Evolutionary conservation across 2,113 vertebrate species (phyloP).

Genomic region (Chaetodon trifascialis): DNA sequence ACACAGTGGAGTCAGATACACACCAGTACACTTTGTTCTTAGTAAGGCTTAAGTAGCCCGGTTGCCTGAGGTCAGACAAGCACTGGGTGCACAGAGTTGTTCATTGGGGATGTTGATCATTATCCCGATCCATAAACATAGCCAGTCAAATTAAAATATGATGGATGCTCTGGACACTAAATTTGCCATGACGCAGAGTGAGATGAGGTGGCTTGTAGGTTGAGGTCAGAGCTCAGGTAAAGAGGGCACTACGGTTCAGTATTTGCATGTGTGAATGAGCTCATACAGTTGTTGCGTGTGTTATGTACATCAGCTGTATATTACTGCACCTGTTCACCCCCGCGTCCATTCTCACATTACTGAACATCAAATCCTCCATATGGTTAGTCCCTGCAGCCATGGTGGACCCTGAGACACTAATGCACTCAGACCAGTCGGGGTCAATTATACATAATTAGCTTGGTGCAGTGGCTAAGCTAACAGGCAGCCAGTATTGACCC

Average conservation of each 20-base stretch:
- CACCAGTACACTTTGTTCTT: constrained; percentile 36
- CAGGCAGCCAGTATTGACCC: constrained; percentile 56
- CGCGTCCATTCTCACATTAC: constrained; percentile 36
- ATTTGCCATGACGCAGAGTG: constrained; percentile 57
- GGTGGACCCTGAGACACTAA: constrained; percentile 17
- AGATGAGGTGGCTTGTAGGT: constrained; percentile 26
- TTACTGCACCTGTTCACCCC: constrained; percentile 46
- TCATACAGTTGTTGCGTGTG: constrained; percentile 19
- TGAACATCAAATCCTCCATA: constrained; percentile 23
- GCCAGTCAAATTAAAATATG: constrained; percentile 46
- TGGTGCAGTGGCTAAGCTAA: constrained; percentile 33
- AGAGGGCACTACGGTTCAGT: constrained; percentile 27
- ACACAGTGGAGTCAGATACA: not conserved
- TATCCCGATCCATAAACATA: constrained; percentile 56
- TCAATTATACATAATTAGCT: constrained; percentile 67
- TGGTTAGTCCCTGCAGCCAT: not conserved
- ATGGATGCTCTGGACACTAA: constrained; percentile 25
- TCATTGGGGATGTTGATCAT: constrained; percentile 37
- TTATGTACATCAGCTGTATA: constrained; percentile 2
- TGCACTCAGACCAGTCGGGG: constrained; percentile 38
- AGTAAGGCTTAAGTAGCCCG: constrained; percentile 27
- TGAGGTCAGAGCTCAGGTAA: constrained; percentile 46
- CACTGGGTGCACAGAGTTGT: constrained; percentile 25
- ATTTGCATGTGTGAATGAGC: constrained; percentile 55
- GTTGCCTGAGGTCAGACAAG: constrained; percentile 61